Conservation (phyloP, 2,888 invertebrate species). For the Acleris sparsana region DNA sequence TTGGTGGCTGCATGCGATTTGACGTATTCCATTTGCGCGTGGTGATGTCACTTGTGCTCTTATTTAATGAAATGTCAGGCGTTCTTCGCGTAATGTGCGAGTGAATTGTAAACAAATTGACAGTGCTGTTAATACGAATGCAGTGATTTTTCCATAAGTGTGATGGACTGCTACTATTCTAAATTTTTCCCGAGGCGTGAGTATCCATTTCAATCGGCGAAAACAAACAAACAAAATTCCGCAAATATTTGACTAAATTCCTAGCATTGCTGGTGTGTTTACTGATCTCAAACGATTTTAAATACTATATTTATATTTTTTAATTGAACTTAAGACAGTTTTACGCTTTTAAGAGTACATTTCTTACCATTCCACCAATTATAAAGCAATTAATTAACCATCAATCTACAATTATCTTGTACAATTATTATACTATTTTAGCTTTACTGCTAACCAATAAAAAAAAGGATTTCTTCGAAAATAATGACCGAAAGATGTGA, state of each 20-base stretch:
- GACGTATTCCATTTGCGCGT: conserved; percentile 83
- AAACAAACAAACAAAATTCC: conserved; percentile 78
- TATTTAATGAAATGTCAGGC: conserved; percentile 82
- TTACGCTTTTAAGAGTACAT: not conserved
- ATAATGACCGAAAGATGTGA: not conserved
- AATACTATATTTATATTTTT: conserved; percentile 1
- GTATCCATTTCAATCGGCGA: conserved; percentile 69
- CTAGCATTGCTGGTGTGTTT: conserved; percentile 47
- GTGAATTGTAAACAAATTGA: conserved; percentile 80
- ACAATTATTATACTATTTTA: not conserved
- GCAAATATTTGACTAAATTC: conserved; percentile 68
- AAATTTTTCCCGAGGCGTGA: conserved; percentile 83
- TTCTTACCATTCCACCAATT: not conserved
- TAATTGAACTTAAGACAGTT: not conserved
- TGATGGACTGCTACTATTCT: conserved; percentile 83
- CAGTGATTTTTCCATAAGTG: conserved; percentile 71
- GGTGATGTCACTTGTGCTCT: conserved; percentile 82
- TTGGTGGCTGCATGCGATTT: conserved; percentile 83
- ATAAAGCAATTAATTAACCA: conserved; percentile 14
- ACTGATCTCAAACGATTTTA: conserved; percentile 8
- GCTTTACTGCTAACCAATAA: not conserved
- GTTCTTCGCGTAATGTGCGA: conserved; percentile 76
- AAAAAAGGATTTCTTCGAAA: not conserved
- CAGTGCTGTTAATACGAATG: conserved; percentile 74
- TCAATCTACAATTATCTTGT: conserved; percentile 6